Base-by-base conservation (phyloP, 1,140 invertebrate genomes). In the Drosophila arawakana region DNA sequence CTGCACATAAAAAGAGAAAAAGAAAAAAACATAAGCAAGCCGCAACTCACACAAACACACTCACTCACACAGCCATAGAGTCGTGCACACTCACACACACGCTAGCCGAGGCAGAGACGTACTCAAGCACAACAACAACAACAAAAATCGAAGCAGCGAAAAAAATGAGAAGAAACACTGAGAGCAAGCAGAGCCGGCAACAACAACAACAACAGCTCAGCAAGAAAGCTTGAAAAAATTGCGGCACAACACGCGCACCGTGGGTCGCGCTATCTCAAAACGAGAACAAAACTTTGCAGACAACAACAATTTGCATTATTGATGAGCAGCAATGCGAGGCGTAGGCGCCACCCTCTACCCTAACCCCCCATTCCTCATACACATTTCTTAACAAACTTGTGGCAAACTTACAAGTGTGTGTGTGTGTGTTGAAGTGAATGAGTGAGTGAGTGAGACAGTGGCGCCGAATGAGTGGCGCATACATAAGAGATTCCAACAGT, bases 221-320 rank as follows among this genome's bases (percentile, higher is more conserved):
- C 74, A 83, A 85, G 82, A 88, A 85, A 85, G 81, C 73, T 66
- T 59, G 69, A 88, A 89, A 88, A 90, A 89, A 81, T 90, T 81
- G 84, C 75, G 84, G 85, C 80, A 83, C 84, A 89, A 69, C 84
- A 89, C 84, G 84, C 85, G 85, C 81, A 89, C 85, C 73, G 84
- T 89, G 84, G 75, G 34, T 11, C 46, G 39, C 13, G 69, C 25
- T 43, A 34, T 41, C 49, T 25, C 49, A 73, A 84, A 88, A 73
- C 61, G 25, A 50, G 49, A 18, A 73, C 54, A 52, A 89, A 89
- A 90, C 54, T 67, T 72, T 65, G 73, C 76, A 76, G 78, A 78
- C 78, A 81, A 78, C 78, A 80, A 78, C 85, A 89, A 90, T 89
- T 89, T 89, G 85, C 85, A 90, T 90, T 84, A 89, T 89, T 89